These are phyloP conservation scores for Mustela erminea DNA, from an alignment of 2,797 vertebrate species.

Conservation along the genomic window DNA sequence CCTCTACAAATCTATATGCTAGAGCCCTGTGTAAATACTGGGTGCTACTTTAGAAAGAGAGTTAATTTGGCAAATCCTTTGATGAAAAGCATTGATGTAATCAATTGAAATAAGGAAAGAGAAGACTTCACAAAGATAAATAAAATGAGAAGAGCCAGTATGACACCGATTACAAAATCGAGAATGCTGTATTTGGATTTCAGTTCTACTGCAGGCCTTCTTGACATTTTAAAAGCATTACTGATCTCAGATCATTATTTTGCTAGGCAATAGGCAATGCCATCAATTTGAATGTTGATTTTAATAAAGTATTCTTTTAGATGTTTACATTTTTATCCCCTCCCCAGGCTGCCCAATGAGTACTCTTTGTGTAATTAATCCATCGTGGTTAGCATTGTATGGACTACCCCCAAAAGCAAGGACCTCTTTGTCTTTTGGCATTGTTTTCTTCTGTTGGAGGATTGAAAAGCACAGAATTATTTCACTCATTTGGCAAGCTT, in stretches of 20 bases:
- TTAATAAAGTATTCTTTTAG: slow-evolving; percentile 41
- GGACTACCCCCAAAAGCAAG: background rate
- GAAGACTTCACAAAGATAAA: slow-evolving; percentile 32
- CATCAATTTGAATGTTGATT: background rate
- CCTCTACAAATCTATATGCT: slow-evolving; percentile 35
- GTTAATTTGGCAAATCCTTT: slow-evolving; percentile 44
- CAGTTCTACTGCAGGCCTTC: background rate
- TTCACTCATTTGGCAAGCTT: slow-evolving; percentile 28
- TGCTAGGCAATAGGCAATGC: background rate
- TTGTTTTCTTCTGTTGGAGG: background rate
- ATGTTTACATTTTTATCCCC: slow-evolving; percentile 7
- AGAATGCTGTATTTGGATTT: slow-evolving; percentile 10
- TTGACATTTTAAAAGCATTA: slow-evolving; percentile 26
- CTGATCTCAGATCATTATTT: background rate
- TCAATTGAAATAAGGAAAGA: slow-evolving; percentile 38
- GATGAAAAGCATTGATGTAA: background rate
- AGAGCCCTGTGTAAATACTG: background rate
- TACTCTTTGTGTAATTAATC: slow-evolving; percentile 34
- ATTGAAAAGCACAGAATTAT: slow-evolving; percentile 29
- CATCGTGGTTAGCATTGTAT: background rate
- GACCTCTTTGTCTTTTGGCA: background rate
- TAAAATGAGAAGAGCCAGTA: background rate
- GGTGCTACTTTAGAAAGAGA: slow-evolving; percentile 43
- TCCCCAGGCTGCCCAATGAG: background rate
- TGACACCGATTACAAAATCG: background rate